A percentile compares a stretch with the other conserved stretches of the same genome.
Conservation (phyloP, 2,888 invertebrate species). For the Tricholauxania praeusta region DNA sequence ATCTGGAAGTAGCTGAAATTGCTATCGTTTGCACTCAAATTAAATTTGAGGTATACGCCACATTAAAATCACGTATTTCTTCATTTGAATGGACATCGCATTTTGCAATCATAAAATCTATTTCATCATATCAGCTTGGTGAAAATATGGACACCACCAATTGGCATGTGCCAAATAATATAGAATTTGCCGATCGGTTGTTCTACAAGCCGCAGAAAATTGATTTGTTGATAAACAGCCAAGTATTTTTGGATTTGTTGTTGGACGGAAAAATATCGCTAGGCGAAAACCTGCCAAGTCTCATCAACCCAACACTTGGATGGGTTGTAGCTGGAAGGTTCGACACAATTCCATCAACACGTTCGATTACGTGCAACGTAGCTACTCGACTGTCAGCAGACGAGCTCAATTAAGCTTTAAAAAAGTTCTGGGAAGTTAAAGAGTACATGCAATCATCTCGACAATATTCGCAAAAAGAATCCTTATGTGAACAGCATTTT, state of each 20-base stretch:
- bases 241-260: constrained; percentile 40
- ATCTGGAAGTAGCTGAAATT: constrained; percentile 39
- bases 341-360: background rate
- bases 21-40: constrained; percentile 32
- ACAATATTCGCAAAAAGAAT: constrained; percentile 16
- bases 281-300: constrained; percentile 29
- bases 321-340: constrained; percentile 30
- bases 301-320: constrained; percentile 35
- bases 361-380: background rate
- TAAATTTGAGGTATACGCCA: constrained; percentile 27
- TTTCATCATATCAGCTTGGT: constrained; percentile 33
- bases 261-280: constrained; percentile 33
- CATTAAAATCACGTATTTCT: constrained; percentile 37
- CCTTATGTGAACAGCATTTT: background rate
- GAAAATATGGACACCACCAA: constrained; percentile 12
- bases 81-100: constrained; percentile 32
- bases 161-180: constrained; percentile 29
- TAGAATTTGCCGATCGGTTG: constrained; percentile 32
- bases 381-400: constrained; percentile 7
- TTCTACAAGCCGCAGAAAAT: constrained; percentile 34
- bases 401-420: background rate
- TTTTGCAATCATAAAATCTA: constrained; percentile 39
- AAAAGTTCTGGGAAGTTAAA: constrained; percentile 36
- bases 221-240: constrained; percentile 32
- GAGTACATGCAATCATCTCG: background rate